Conservation (phyloP, 2,113 vertebrate genomes). For the Podiceps cristatus region DNA sequence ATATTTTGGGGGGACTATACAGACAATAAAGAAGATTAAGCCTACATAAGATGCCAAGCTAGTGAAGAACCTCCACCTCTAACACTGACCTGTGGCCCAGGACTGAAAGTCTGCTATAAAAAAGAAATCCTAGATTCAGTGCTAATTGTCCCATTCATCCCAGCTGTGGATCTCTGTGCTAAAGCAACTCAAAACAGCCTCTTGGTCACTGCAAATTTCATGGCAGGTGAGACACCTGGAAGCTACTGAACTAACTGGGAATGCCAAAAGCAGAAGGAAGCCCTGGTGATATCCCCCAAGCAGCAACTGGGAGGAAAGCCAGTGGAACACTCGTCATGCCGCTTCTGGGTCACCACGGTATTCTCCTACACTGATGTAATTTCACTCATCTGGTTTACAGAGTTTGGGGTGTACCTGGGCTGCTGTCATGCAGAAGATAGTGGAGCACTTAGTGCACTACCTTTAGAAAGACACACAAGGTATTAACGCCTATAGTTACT, state of each 20-base stretch:
- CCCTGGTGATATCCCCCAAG: neutral
- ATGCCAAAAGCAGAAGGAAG: neutral
- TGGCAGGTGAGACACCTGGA: neutral
- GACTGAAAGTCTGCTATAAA: neutral
- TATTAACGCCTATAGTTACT: neutral
- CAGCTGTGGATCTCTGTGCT: neutral
- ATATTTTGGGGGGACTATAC: neutral
- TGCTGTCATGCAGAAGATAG: neutral
- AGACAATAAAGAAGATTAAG: neutral
- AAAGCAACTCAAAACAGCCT: neutral
- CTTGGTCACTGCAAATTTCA: neutral
- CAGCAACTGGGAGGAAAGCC: neutral
- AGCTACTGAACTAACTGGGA: neutral
- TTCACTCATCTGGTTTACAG: neutral
- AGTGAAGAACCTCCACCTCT: neutral
- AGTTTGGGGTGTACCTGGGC: neutral
- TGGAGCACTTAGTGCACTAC: neutral
- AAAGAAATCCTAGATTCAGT: neutral
- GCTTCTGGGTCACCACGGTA: neutral
- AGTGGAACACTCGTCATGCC: rapidly evolving
- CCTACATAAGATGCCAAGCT: neutral
- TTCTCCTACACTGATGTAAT: neutral
- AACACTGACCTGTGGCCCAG: neutral
- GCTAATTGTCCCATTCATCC: neutral
- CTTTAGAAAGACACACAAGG: neutral